Percentiles rank a stretch among this genome's conserved stretches.
phyloP scores from a whole-genome alignment of 2,113 vertebrate species.

The Barnardius zonarius region DNA sequence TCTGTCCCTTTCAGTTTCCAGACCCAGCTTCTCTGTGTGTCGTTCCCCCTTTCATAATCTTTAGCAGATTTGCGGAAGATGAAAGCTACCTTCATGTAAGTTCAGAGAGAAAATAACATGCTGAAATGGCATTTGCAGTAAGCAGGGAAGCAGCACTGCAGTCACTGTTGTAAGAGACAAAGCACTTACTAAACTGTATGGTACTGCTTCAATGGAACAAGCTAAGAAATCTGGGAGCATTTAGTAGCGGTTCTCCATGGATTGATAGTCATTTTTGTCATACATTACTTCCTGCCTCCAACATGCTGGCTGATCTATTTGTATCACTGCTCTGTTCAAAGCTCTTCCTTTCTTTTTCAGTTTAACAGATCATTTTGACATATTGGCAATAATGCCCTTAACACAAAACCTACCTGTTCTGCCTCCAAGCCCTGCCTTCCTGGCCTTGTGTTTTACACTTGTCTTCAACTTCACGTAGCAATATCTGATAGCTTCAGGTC shows the following conservation, averaged over 20 bases:
- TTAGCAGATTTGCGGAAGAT: neutral
- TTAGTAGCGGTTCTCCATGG: neutral
- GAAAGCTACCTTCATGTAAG: neutral
- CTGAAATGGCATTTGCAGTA: neutral
- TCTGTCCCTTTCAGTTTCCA: neutral
- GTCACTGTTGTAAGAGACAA: neutral
- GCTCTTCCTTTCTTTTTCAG: neutral
- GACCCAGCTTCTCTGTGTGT: neutral
- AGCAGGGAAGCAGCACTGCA: neutral
- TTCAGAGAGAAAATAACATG: neutral
- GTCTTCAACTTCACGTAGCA: fast-evolving
- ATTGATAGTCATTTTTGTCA: neutral
- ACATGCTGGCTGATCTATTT: neutral
- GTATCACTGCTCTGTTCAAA: neutral
- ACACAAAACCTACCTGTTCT: neutral
- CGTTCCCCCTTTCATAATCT: neutral
- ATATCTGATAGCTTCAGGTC: neutral
- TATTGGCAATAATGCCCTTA: neutral
- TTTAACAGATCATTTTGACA: neutral
- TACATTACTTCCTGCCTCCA: neutral
- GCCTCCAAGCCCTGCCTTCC: neutral
- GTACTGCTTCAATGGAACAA: neutral
- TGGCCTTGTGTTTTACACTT: neutral
- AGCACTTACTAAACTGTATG: neutral
- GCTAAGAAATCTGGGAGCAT: neutral